Evolutionary conservation across 1,140 invertebrate species (phyloP).

Genomic region (Euura lappo): DNA sequence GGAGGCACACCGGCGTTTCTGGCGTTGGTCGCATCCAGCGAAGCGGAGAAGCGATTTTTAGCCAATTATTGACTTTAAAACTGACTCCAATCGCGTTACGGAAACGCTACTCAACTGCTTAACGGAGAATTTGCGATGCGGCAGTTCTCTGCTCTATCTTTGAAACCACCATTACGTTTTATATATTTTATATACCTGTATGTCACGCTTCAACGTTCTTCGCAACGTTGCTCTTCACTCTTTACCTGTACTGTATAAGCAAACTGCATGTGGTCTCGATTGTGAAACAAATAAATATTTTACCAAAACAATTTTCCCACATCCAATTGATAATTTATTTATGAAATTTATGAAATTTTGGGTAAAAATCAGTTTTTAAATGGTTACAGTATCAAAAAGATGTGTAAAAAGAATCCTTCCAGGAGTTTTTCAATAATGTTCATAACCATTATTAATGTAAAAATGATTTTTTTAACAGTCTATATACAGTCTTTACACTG

Average conservation of each 20-base stretch:
- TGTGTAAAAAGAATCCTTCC: too few relatives aligned
- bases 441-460: too few relatives aligned
- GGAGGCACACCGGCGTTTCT: conserved; percentile 63
- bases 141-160: background rate
- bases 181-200: background rate
- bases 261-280: background rate
- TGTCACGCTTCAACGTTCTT: background rate
- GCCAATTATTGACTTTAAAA: conserved; percentile 35
- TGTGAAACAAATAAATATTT: background rate
- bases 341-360: background rate
- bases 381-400: too few relatives aligned
- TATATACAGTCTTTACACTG: too few relatives aligned
- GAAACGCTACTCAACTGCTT: background rate
- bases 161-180: background rate
- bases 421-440: too few relatives aligned
- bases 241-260: background rate
- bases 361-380: too few relatives aligned
- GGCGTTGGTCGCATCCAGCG: conserved; percentile 56
- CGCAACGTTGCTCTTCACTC: too few relatives aligned
- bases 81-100: conserved; percentile 6
- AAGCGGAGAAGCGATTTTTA: conserved; percentile 55
- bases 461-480: too few relatives aligned
- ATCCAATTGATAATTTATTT: background rate
- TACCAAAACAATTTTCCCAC: too few relatives aligned
- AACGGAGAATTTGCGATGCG: background rate